phyloP scores from a whole-genome alignment of 1,140 invertebrate genomes.

The Coelopa frigida region DNA sequence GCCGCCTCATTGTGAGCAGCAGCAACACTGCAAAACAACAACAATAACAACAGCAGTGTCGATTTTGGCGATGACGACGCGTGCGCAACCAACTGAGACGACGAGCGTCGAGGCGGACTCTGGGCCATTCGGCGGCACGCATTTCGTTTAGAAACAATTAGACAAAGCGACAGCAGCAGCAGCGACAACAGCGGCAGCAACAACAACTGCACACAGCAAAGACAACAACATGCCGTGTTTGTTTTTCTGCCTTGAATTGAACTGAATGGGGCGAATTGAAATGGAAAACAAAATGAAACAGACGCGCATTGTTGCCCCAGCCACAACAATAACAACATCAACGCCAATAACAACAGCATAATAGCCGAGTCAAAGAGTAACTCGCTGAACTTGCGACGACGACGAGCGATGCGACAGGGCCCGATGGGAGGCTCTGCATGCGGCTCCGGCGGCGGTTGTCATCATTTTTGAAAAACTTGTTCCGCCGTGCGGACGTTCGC shows the following conservation, averaged over 20 bases:
- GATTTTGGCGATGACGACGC: slow-evolving; percentile 20
- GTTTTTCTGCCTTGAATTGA: no score
- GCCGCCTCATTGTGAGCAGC: no score
- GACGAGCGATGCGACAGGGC: no score
- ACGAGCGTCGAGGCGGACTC: neutral
- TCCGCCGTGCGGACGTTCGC: slow-evolving; percentile 27
- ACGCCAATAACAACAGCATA: no score
- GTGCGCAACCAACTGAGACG: slow-evolving; percentile 39
- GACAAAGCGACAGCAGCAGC: neutral
- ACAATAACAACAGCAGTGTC: neutral
- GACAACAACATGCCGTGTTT: no score
- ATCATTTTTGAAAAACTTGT: slow-evolving; percentile 35
- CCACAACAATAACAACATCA: no score
- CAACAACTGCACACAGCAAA: neutral
- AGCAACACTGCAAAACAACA: no score
- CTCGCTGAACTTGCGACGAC: no score
- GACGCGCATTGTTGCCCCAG: no score
- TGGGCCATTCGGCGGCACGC: neutral
- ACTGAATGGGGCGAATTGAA: slow-evolving; percentile 1
- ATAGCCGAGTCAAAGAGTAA: no score
- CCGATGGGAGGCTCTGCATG: slow-evolving; percentile 16
- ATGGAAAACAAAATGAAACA: no score
- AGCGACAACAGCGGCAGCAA: neutral
- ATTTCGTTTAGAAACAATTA: neutral
- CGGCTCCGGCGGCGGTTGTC: slow-evolving; percentile 20